A percentile compares a stretch with the other conserved stretches of the same genome.
Conservation (phyloP, 2,113 vertebrate genomes). For the Plotosus lineatus region DNA sequence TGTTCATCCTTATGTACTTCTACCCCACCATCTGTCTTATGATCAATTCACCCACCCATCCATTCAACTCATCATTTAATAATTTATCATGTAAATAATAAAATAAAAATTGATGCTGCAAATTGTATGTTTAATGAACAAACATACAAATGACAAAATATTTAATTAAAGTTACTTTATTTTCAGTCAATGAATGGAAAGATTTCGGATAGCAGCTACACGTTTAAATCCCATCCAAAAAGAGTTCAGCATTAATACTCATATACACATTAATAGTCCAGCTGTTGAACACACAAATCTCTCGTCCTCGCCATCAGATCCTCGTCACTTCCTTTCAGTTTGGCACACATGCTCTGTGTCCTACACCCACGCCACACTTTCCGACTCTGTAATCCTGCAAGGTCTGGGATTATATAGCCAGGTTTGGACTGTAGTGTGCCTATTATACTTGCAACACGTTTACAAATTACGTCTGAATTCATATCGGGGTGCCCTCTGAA, state of each 20-base stretch:
- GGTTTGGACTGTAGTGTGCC: background rate
- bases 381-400: background rate
- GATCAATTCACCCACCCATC: no score
- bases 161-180: slow-evolving; percentile 50
- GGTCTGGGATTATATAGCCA: background rate
- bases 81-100: background rate
- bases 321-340: slow-evolving; percentile 64
- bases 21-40: no score
- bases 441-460: background rate
- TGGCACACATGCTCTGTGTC: background rate
- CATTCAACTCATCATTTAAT: background rate
- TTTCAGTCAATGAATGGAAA: slow-evolving; percentile 50
- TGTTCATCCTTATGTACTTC: no score
- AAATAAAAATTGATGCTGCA: background rate
- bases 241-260: slow-evolving; percentile 59
- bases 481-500: background rate
- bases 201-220: slow-evolving; percentile 74
- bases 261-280: slow-evolving; percentile 21
- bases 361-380: background rate
- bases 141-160: background rate
- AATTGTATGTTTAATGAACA: background rate
- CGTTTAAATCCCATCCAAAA: slow-evolving; percentile 74
- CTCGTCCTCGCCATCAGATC: slow-evolving; percentile 57
- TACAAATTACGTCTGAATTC: background rate
- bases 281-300: slow-evolving; percentile 47